phyloP scores from a whole-genome alignment of 2,113 vertebrate genomes.

The Cololabis saira region DNA sequence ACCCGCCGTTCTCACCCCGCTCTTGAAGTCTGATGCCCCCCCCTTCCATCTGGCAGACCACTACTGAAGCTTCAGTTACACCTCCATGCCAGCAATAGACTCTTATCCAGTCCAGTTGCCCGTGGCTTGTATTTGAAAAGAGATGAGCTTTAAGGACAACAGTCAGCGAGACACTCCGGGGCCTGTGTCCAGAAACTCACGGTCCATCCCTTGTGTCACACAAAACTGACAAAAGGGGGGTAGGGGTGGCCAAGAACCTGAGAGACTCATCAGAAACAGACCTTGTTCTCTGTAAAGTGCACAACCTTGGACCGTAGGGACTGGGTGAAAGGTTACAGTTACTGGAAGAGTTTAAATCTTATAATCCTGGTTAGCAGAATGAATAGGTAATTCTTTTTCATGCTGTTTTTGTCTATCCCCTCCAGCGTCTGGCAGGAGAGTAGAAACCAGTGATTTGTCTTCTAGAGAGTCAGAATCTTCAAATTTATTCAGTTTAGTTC shows the following conservation, averaged over 20 bases:
- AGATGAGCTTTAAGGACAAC: slow-evolving; percentile 31
- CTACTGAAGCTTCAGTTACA: slow-evolving; percentile 41
- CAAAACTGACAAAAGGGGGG: slow-evolving; percentile 35
- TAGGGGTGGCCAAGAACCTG: slow-evolving; percentile 17
- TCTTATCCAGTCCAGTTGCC: slow-evolving; percentile 17
- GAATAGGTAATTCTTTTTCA: slow-evolving; percentile 16
- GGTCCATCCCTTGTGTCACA: slow-evolving; percentile 35
- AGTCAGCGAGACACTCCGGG: slow-evolving; percentile 33
- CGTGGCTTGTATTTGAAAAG: slow-evolving; percentile 21
- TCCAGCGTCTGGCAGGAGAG: slow-evolving; percentile 62
- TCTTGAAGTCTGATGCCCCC: slow-evolving; percentile 80
- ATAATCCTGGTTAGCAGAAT: slow-evolving; percentile 32
- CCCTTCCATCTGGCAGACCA: slow-evolving; percentile 20
- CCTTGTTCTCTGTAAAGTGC: slow-evolving; percentile 42
- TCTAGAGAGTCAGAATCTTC: slow-evolving; percentile 27
- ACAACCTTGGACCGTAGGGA: slow-evolving; percentile 13
- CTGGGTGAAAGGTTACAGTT: slow-evolving; percentile 21
- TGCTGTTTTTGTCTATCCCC: slow-evolving; percentile 45
- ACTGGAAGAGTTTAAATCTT: slow-evolving; percentile 31
- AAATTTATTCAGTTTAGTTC: slow-evolving; percentile 17
- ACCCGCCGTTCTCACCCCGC: slow-evolving; percentile 94
- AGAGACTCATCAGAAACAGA: slow-evolving; percentile 42
- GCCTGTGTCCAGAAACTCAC: slow-evolving; percentile 28
- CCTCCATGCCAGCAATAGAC: slow-evolving; percentile 53
- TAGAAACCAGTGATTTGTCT: slow-evolving; percentile 42